Base-by-base conservation (phyloP, 2,797 vertebrate genomes). In the Molossus molossus region DNA sequence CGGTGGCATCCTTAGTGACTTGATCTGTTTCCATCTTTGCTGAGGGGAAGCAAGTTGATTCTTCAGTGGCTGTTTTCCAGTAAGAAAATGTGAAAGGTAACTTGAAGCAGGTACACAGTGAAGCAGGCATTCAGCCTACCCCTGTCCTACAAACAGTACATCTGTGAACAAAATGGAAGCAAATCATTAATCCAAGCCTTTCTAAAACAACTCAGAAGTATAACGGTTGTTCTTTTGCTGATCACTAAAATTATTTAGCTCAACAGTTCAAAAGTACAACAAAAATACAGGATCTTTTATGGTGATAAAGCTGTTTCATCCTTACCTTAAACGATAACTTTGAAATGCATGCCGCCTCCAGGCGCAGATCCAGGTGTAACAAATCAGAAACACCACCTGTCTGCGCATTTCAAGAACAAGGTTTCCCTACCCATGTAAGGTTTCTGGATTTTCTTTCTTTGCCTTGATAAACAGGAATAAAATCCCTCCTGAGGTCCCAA, bases 131-230 rank as follows among this genome's bases (percentile, higher is more conserved):
- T 95, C 25, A 82, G 15, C 90, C 73, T 73, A 50, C 23, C 81
- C 73, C 55, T 48, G 58, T 87, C 67, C 57, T 64, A 84, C 57
- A 80, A 21, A 89, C 10, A 37, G n/a, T n/a, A 21, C 10, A 67
- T 67, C 96, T 97, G 92, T 83, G 69, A 94, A 95, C 64, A 97
- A 96, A 93, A 92, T 53, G 23, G 55, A 89, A 94, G 87, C 69
- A 76, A 70, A 82, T 87, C 45, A 90, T 95, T 96, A 92, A 94
- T 53, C 25, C 25, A 92, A 77, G 80, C 20, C 69, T 94, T 96
- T 79, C 91, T 62, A 55, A 87, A 50, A 85, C 40, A 91, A 76
- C 25, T 79, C 87, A 92, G 27, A 96, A 95, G 33, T 37, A 70
- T 62, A 67, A 88, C 45, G n/a, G 18, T 50, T 92, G 82, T 25